These are phyloP conservation scores for Acanthosepion esculentum DNA, from an alignment of 2,888 invertebrate genomes.

Conservation along the genomic window DNA sequence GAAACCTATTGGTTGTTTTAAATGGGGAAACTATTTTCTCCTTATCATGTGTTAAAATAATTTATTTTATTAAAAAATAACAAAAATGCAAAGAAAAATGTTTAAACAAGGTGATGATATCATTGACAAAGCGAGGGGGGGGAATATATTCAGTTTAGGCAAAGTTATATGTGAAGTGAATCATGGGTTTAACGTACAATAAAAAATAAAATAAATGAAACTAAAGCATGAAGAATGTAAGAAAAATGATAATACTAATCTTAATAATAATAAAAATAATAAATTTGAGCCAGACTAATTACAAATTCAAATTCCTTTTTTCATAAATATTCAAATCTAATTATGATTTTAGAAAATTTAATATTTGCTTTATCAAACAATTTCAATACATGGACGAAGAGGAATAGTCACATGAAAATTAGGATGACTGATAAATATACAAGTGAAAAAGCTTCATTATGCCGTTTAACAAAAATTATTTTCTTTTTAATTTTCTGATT, in stretches of 20 bases:
- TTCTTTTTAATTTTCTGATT: not conserved
- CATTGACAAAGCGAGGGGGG: not conserved
- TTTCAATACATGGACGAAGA: not conserved
- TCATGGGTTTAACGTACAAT: not conserved
- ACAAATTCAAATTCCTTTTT: conserved; percentile 25
- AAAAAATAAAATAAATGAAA: too few species aligned
- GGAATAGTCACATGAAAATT: not conserved
- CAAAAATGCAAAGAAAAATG: not conserved
- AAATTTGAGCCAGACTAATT: not conserved
- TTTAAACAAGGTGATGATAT: not conserved
- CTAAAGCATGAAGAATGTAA: not conserved
- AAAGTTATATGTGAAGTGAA: not conserved
- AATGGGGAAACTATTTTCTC: not conserved
- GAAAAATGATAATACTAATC: too few species aligned
- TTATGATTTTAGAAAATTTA: not conserved
- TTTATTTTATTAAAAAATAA: not conserved
- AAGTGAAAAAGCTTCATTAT: not conserved
- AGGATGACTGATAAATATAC: not conserved
- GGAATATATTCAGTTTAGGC: not conserved
- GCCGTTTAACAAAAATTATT: not conserved
- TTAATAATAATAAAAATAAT: not conserved
- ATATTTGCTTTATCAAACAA: not conserved
- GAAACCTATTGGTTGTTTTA: not conserved
- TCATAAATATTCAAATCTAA: conserved; percentile 20
- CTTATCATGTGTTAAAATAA: not conserved